Percentiles rank a stretch among this genome's conserved stretches.
Conservation (phyloP, 1,140 invertebrate species). For the Aphis craccivora region DNA sequence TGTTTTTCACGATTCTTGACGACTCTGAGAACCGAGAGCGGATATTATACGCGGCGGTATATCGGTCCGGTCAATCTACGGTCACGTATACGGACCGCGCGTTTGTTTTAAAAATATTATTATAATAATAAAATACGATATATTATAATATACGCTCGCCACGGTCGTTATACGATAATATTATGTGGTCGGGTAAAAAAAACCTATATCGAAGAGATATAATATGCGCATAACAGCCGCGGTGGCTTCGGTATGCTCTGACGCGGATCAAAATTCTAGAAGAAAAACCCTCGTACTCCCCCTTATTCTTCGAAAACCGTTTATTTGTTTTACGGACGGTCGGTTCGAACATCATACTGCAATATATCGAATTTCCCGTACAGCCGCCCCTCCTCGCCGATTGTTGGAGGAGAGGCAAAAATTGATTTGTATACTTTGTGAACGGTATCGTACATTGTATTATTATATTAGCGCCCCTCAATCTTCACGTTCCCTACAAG, state of each 20-base stretch:
- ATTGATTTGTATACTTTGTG: too few relatives aligned
- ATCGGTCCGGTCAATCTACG: constrained; percentile 19
- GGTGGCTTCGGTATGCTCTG: neutral
- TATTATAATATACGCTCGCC: neutral
- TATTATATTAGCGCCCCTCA: too few relatives aligned
- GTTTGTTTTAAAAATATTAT: neutral
- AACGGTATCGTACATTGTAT: too few relatives aligned
- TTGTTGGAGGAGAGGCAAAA: too few relatives aligned
- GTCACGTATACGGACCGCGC: constrained; percentile 29
- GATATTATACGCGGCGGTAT: neutral
- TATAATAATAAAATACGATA: neutral
- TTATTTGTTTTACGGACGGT: too few relatives aligned
- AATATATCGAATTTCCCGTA: too few relatives aligned
- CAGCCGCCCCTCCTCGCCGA: too few relatives aligned
- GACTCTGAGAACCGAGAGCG: neutral
- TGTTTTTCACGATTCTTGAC: neutral
- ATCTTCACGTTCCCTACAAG: too few relatives aligned
- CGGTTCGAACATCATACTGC: too few relatives aligned
- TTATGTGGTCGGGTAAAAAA: neutral
- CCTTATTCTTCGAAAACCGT: too few relatives aligned
- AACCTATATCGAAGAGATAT: neutral
- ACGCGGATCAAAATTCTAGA: neutral
- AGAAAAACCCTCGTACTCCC: too few relatives aligned
- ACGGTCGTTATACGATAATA: neutral
- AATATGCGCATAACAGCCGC: neutral